Base-by-base conservation (phyloP, 2,113 vertebrate genomes). In the Lichenostomus cassidix region DNA sequence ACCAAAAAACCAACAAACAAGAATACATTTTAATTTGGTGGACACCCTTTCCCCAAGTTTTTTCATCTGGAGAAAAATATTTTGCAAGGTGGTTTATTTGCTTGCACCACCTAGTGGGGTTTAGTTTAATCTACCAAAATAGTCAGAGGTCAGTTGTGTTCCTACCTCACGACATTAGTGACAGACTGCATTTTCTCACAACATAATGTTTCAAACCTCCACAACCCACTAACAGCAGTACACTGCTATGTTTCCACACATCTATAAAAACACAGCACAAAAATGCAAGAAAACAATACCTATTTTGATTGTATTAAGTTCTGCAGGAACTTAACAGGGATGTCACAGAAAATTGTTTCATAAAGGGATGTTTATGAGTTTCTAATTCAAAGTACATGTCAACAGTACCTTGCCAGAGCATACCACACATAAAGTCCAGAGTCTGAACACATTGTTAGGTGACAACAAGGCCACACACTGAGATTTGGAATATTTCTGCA, bases 81-180 rank as follows among this genome's bases (percentile, higher is more conserved):
- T 64, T 70, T 42, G 60, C 60, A 47, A 89, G 28, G 77, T 85
- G 80, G 86, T 96, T 94, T 97, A 93, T 93, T 96, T 96, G 53
- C 90, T 95, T 96, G 93, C 93, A 94, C 95, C 95, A 95, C 76
- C 97, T 97, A 93, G 90, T 81, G 95, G 93, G 42, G 76, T 44
- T 79, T 85, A 70, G 62, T 27, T 77, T 78, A 60, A 95, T 85
- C 17, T 52, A 59, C 69, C 20, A 50, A 69, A 86, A 63, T 0
- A 85, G 50, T 31, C 55, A 59, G 42, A 74, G 46, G 21, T 83
- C 62, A 58, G 44, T 5, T 2, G 5, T 29, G 31, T 56, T 94
- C 29, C 60, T 59, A 18, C 23, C 16, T 49, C 8, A 1, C 7
- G n/a, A 19, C 13, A 42, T 22, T 5, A 62, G 22, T 44, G 25